Conservation (phyloP, 2,888 invertebrate genomes). For the Disparrhopalites patrizii region DNA sequence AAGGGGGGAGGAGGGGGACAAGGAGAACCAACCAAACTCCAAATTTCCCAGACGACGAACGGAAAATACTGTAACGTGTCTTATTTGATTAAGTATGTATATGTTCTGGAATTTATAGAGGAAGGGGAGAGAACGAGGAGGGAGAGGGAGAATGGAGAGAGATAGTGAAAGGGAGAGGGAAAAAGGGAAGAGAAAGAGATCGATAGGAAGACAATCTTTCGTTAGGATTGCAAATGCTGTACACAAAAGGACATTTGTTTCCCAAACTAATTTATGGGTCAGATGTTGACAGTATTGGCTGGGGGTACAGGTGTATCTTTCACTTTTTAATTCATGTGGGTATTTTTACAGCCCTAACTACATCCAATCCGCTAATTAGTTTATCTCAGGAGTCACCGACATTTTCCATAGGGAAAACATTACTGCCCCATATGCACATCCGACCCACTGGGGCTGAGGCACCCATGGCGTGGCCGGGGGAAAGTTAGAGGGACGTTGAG, state of each 20-base stretch:
- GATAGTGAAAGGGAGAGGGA: neutral
- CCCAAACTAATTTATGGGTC: conserved; percentile 2
- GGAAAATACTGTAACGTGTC: too few relatives aligned
- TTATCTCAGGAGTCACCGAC: neutral
- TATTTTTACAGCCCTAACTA: neutral
- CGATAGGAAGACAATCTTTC: conserved; percentile 10
- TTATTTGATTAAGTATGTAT: too few relatives aligned
- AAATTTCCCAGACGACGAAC: too few relatives aligned
- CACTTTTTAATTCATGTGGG: conserved; percentile 11
- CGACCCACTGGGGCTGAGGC: too few relatives aligned
- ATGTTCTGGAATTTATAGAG: too few relatives aligned
- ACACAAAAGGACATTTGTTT: conserved; percentile 8
- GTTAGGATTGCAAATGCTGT: conserved; percentile 10
- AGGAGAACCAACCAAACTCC: too few relatives aligned
- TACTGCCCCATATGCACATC: too few relatives aligned
- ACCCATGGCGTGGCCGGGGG: too few relatives aligned
- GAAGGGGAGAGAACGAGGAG: neutral
- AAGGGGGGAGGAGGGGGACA: too few relatives aligned
- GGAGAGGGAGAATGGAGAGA: neutral
- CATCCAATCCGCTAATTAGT: neutral
- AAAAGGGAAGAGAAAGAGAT: neutral
- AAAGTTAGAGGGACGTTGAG: too few relatives aligned
- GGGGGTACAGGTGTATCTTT: conserved; percentile 8
- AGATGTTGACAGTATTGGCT: conserved; percentile 5
- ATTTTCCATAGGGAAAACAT: too few relatives aligned